Percentiles rank a stretch among this genome's conserved stretches.
phyloP scores from a whole-genome alignment of 2,888 invertebrate species.

The Aplocera efformata region DNA sequence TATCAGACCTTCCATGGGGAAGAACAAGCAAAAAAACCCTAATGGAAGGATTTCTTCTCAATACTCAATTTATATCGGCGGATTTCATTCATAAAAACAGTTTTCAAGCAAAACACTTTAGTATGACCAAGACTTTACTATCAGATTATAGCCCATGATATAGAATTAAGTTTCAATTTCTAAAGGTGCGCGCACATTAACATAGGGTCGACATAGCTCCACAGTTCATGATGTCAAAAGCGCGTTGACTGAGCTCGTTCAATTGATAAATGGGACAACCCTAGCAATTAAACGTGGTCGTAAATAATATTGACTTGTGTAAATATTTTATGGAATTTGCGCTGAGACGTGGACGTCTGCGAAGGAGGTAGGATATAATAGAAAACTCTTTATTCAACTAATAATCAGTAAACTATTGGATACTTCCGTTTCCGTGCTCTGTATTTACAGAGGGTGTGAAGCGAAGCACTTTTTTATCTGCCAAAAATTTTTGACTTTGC shows the following conservation, averaged over 20 bases:
- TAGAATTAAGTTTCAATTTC: constrained; percentile 50
- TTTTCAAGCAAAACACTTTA: neutral
- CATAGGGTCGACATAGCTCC: constrained; percentile 30
- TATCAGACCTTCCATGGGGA: too few species aligned
- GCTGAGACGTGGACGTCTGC: constrained; percentile 15
- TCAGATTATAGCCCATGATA: constrained; percentile 40
- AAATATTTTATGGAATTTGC: constrained; percentile 27
- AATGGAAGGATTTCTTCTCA: too few species aligned
- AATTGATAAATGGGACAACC: constrained; percentile 46
- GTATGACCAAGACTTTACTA: constrained; percentile 35
- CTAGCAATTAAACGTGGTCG: constrained; percentile 44
- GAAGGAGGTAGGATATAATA: constrained; percentile 24
- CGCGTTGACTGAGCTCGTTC: constrained; percentile 39
- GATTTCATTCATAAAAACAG: too few species aligned
- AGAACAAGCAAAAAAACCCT: too few species aligned
- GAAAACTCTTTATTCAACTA: too few species aligned
- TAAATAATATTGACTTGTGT: constrained; percentile 44
- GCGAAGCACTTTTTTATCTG: too few species aligned
- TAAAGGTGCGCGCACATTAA: constrained; percentile 43
- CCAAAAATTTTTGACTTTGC: too few species aligned
- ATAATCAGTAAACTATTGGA: too few species aligned
- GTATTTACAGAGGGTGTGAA: too few species aligned
- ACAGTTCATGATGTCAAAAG: constrained; percentile 41
- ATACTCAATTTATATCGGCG: too few species aligned
- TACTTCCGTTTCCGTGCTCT: too few species aligned